A percentile compares a stretch with the other conserved stretches of the same genome.
phyloP scores from a whole-genome alignment of 2,113 vertebrate genomes.

The Parus major region DNA sequence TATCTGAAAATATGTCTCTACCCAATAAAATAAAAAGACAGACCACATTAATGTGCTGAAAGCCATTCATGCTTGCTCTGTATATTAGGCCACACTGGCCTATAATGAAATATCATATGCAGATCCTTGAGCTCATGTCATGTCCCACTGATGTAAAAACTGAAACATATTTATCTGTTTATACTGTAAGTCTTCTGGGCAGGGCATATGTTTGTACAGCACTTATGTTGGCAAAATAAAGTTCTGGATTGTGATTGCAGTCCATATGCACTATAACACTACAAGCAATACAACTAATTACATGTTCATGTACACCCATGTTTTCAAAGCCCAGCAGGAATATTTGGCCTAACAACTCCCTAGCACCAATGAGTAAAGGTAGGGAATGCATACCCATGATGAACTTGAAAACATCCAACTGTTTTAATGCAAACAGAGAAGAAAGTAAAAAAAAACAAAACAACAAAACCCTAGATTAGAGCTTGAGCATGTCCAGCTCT shows the following conservation, averaged over 20 bases:
- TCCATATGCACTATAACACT: not conserved
- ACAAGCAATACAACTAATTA: not conserved
- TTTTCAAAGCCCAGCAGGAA: not conserved
- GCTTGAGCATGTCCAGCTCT: not conserved
- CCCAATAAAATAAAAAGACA: not conserved
- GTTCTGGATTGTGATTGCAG: not conserved
- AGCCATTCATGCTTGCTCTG: not conserved
- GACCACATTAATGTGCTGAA: not conserved
- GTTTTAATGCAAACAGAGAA: not conserved
- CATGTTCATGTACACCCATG: not conserved
- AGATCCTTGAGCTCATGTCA: not conserved
- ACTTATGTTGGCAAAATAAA: not conserved
- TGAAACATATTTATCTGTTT: slow-evolving; percentile 22
- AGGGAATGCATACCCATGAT: not conserved
- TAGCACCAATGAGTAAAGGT: not conserved
- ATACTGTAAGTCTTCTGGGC: not conserved
- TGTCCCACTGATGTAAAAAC: not conserved
- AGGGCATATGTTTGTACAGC: not conserved
- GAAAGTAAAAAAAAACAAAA: not conserved
- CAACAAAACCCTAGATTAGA: not conserved
- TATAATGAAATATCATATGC: not conserved
- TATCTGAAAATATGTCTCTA: not conserved
- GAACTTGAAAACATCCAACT: not conserved
- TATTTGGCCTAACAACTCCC: not conserved
- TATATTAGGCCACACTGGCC: not conserved